Percentiles rank a stretch among this genome's conserved stretches.
Evolutionary conservation across 2,113 vertebrate genomes (phyloP).

Genomic region (Mesembrinibis cayennensis): DNA sequence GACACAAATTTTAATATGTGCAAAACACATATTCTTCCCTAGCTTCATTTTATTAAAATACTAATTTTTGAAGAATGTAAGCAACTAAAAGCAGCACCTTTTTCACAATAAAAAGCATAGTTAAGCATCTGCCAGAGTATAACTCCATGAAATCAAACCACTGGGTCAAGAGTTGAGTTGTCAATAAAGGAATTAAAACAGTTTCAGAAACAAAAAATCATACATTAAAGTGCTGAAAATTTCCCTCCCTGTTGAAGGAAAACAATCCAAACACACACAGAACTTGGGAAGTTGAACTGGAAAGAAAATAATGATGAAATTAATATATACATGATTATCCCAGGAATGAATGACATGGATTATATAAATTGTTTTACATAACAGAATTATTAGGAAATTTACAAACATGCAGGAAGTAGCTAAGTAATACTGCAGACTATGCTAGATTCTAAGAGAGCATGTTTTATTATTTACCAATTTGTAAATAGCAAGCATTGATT

Average conservation of each 20-base stretch:
- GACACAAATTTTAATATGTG: neutral
- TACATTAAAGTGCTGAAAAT: neutral
- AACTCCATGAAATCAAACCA: neutral
- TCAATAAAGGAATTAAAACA: neutral
- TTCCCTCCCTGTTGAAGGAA: neutral
- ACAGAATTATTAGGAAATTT: conserved; percentile 2
- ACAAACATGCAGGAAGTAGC: conserved; percentile 26
- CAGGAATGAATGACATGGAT: conserved; percentile 10
- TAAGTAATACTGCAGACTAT: conserved; percentile 6
- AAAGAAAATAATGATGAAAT: neutral
- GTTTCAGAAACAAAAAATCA: neutral
- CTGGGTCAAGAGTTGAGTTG: neutral
- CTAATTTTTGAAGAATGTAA: neutral
- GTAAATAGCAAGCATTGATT: conserved; percentile 41
- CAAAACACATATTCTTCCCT: neutral
- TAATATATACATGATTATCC: neutral
- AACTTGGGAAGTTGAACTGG: neutral
- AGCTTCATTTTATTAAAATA: neutral
- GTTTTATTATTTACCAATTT: conserved; percentile 2
- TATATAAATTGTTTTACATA: neutral
- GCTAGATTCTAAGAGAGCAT: conserved; percentile 10
- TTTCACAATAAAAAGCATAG: neutral
- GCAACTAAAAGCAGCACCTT: neutral
- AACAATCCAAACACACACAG: neutral
- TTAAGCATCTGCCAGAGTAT: neutral